phyloP scores from a whole-genome alignment of 2,888 invertebrate species.

The Euplagia quadripunctaria region DNA sequence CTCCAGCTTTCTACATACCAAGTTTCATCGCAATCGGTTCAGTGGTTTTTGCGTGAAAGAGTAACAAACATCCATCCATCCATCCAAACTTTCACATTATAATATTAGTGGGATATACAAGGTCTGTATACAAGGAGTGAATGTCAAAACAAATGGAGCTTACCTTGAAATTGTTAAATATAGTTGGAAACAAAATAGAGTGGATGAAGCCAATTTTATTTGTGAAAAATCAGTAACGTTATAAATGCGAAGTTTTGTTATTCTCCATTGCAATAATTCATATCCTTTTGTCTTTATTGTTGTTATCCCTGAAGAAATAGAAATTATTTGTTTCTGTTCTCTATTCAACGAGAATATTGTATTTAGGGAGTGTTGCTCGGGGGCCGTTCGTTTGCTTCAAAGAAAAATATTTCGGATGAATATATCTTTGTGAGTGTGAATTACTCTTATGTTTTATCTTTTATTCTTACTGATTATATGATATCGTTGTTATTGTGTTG shows the following conservation, averaged over 20 bases:
- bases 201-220: not conserved
- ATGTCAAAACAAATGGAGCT: no score
- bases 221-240: not conserved
- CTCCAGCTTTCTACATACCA: no score
- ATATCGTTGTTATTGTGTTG: slow-evolving; percentile 4
- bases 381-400: slow-evolving; percentile 39
- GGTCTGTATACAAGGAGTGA: no score
- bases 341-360: slow-evolving; percentile 45
- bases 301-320: slow-evolving; percentile 52
- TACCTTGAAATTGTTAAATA: not conserved
- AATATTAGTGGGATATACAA: no score
- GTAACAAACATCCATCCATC: no score
- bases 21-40: no score
- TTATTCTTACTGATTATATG: slow-evolving; percentile 26
- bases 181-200: not conserved
- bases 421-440: slow-evolving; percentile 32
- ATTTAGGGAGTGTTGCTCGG: slow-evolving; percentile 34
- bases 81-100: no score
- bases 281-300: slow-evolving; percentile 48
- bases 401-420: slow-evolving; percentile 37
- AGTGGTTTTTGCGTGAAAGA: no score
- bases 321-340: slow-evolving; percentile 53
- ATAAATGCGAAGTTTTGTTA: slow-evolving; percentile 43
- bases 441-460: slow-evolving; percentile 34
- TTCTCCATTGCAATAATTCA: slow-evolving; percentile 46